Base-by-base conservation (phyloP, 1,140 invertebrate species). In the Calosoma granatense region DNA sequence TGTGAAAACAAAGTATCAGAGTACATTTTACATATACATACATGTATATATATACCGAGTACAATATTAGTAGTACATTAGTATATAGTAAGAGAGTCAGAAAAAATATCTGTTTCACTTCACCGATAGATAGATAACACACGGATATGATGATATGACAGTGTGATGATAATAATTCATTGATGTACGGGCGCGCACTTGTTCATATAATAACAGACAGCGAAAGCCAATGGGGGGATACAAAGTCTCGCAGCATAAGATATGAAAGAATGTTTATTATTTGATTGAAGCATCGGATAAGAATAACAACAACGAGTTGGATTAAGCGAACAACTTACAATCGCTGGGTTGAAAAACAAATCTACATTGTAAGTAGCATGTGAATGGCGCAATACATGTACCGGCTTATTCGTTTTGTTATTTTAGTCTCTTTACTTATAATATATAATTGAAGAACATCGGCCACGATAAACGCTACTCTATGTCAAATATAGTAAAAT, bases 1-100 rank as follows among this genome's bases (percentile, higher is more conserved):
- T 47, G 41, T 47, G 41, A 47, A 47, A 47, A 47, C 41, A 47
- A 47, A 47, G 41, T 47, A 47, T 47, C 41, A 47, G 17, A 47
- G 41, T 47, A 47, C 41, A 47, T 11, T 47, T 17, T 47, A 47
- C 15, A 12, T 47, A 12, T 12, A 47, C 9, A 47, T 12, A 47
- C 17, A 47, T 47, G 17, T 47, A 12, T 47, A 47, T 47, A 17
- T 47, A 47, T 47, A 12, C 17, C 41, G 9, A 12, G 4, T 47
- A 9, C 17, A 12, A 47, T 12, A 9, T 36, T 36, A 9, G n/a
- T 47, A 12, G 17, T 47, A n/a, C n/a, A n/a, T n/a, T n/a, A n/a
- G n/a, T n/a, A n/a, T n/a, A n/a, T n/a, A n/a, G n/a, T n/a, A n/a
- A n/a, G n/a, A n/a, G n/a, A n/a, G n/a, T n/a, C n/a, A n/a, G n/a